These are phyloP conservation scores for Pseudomugil tenellus DNA, from an alignment of 2,797 vertebrate genomes.

Conservation along the genomic window DNA sequence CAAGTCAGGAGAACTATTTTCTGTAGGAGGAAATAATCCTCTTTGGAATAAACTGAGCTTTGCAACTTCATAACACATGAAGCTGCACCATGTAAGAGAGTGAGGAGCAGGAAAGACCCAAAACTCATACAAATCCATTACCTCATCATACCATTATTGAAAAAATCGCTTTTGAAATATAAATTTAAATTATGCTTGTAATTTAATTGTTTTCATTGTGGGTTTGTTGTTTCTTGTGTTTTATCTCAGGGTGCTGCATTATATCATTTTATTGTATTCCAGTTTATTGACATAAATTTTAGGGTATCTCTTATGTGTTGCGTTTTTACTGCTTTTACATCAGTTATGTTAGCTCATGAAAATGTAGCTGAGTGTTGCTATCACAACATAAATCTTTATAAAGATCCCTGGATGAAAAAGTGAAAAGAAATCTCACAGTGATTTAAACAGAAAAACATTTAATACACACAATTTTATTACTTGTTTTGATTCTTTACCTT, in stretches of 20 bases:
- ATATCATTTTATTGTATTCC: neutral
- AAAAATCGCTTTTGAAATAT: neutral
- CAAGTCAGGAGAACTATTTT: neutral
- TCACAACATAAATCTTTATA: neutral
- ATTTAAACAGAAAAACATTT: neutral
- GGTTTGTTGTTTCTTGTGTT: neutral
- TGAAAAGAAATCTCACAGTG: neutral
- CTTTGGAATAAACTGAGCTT: neutral
- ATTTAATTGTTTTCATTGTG: no score
- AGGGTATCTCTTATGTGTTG: neutral
- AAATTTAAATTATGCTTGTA: neutral
- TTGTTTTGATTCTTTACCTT: constrained; percentile 7
- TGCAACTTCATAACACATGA: neutral
- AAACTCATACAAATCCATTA: neutral
- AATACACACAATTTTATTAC: neutral
- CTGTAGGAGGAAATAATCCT: neutral
- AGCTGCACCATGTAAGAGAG: neutral
- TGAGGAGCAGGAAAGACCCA: neutral
- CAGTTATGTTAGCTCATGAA: neutral
- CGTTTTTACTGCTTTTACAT: neutral
- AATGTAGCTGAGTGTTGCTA: neutral
- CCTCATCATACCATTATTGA: neutral
- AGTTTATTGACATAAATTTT: neutral
- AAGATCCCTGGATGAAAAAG: neutral
- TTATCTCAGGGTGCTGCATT: neutral